Percentiles rank a stretch among this genome's conserved stretches.
phyloP scores from a whole-genome alignment of 2,113 vertebrate genomes.

The Benitochromis conjunctus region DNA sequence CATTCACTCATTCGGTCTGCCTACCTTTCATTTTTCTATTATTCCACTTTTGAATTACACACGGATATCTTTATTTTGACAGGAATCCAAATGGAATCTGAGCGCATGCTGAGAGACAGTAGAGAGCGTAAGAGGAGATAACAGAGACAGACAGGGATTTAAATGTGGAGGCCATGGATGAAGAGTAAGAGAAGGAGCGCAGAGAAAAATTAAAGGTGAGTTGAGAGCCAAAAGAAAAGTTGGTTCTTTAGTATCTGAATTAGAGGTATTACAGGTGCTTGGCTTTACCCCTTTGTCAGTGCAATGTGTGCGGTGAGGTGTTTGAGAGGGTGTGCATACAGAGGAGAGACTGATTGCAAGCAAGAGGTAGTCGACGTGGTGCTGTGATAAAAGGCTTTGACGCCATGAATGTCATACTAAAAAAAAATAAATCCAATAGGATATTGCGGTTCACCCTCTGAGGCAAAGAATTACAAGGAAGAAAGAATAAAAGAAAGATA shows the following conservation, averaged over 20 bases:
- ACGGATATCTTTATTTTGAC: constrained; percentile 41
- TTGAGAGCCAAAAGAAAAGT: constrained; percentile 11
- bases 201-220: neutral
- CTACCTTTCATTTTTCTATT: constrained; percentile 13
- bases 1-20: constrained; percentile 1
- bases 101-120: constrained; percentile 8
- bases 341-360: constrained; percentile 6
- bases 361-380: neutral
- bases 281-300: constrained; percentile 2
- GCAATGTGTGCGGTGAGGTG: neutral
- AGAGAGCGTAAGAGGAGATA: neutral
- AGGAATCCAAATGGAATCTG: constrained; percentile 26
- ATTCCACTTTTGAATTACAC: constrained; percentile 23
- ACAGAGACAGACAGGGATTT: neutral
- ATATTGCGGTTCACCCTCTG: constrained; percentile 39
- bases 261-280: neutral
- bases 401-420: constrained; percentile 64
- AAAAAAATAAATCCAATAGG: constrained; percentile 63
- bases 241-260: neutral
- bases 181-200: neutral
- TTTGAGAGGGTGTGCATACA: neutral
- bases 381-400: constrained; percentile 54
- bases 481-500: neutral
- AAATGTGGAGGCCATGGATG: neutral
- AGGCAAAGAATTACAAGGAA: constrained; percentile 23